A percentile compares a stretch with the other conserved stretches of the same genome.
Conservation (phyloP, 2,797 vertebrate genomes). For the Urophycis tenuis region DNA sequence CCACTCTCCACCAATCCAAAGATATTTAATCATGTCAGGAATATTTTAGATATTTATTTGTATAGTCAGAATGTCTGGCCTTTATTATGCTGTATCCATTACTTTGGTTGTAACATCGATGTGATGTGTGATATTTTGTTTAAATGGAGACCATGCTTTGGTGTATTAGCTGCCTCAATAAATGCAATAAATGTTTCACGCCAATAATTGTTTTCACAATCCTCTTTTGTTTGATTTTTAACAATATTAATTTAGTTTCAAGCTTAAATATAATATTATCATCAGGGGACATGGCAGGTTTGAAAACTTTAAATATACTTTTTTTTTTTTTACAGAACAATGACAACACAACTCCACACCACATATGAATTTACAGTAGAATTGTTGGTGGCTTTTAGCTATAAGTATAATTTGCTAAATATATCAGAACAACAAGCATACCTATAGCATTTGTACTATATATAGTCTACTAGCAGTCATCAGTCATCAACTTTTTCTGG, state of each 20-base stretch:
- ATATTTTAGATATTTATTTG: neutral
- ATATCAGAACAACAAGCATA: neutral
- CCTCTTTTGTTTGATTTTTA: neutral
- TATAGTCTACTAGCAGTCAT: too few species aligned
- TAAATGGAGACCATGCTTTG: slow-evolving; percentile 33
- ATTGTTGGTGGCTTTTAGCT: neutral
- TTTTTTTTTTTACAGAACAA: neutral
- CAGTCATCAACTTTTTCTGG: too few species aligned
- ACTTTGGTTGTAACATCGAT: slow-evolving; percentile 15
- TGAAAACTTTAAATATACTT: neutral
- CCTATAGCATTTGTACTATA: neutral
- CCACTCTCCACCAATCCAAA: too few species aligned
- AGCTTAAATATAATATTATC: neutral
- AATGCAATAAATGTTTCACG: slow-evolving; percentile 16
- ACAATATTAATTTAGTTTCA: neutral
- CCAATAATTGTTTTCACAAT: slow-evolving; percentile 38
- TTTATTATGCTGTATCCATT: neutral
- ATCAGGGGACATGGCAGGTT: neutral
- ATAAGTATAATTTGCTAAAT: too few species aligned
- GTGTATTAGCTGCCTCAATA: slow-evolving; percentile 31
- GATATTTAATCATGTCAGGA: too few species aligned
- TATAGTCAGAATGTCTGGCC: neutral
- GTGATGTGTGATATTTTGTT: slow-evolving; percentile 26
- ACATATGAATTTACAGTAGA: neutral
- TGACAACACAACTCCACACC: neutral